Percentiles rank a stretch among this genome's conserved stretches.
Evolutionary conservation across 92 coral and sea anemone genomes (phyloP).

Genomic region (Porites cylindrica): DNA sequence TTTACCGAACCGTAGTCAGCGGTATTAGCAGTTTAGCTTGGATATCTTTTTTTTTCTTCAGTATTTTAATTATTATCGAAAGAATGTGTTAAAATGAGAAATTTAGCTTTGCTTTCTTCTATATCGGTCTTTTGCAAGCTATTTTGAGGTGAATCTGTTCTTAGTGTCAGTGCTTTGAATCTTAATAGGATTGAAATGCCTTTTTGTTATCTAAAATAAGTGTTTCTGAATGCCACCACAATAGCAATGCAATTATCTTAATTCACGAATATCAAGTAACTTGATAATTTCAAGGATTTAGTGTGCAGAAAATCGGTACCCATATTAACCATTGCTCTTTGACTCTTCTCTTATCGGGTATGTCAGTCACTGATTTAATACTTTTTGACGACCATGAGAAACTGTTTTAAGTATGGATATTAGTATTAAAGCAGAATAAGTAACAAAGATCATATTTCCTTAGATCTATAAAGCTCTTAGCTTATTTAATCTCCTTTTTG

Average conservation of each 20-base stretch:
- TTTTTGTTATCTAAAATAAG: slow-evolving; percentile 14
- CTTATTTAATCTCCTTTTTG: background rate
- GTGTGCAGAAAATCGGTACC: background rate
- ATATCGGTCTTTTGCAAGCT: background rate
- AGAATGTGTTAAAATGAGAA: slow-evolving; percentile 1
- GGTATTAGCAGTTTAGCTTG: too few relatives aligned
- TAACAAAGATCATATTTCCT: slow-evolving; percentile 24
- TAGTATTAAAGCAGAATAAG: background rate
- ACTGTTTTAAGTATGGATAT: background rate
- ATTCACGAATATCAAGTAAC: slow-evolving; percentile 20
- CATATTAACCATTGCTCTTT: background rate
- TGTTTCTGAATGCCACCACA: slow-evolving; percentile 8
- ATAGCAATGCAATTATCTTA: slow-evolving; percentile 17
- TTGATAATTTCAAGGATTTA: background rate
- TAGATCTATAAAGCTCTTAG: slow-evolving; percentile 5
- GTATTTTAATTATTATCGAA: background rate
- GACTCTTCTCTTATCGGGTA: background rate
- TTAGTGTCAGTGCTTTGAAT: background rate
- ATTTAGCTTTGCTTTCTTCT: background rate
- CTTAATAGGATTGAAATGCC: slow-evolving; percentile 17
- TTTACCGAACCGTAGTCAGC: too few relatives aligned
- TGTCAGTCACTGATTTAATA: slow-evolving; percentile 4
- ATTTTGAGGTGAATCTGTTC: background rate
- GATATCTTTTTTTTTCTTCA: background rate
- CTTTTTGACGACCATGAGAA: slow-evolving; percentile 15